phyloP scores from a whole-genome alignment of 2,888 invertebrate species.

The Antheraea assamensis region DNA sequence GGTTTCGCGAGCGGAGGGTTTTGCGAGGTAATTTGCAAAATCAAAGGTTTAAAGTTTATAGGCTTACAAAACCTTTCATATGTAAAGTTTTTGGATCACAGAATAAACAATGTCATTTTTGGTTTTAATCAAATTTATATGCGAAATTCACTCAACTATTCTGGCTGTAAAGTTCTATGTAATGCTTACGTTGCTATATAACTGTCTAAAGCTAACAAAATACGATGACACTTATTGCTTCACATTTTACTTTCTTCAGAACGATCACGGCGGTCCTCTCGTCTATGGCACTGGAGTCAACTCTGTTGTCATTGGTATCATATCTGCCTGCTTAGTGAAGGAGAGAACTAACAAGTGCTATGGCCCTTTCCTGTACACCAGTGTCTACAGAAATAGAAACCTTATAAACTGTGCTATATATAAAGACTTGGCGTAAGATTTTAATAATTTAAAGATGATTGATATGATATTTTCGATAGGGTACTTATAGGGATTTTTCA shows the following conservation, averaged over 20 bases:
- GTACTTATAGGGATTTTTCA: constrained; percentile 2
- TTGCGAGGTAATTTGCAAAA: constrained; percentile 53
- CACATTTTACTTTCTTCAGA: constrained; percentile 40
- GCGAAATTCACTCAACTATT: too few species aligned
- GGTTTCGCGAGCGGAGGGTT: constrained; percentile 54
- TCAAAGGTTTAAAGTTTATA: neutral
- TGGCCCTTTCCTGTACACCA: constrained; percentile 65
- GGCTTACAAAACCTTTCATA: too few species aligned
- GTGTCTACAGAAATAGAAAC: constrained; percentile 55
- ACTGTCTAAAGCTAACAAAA: too few species aligned
- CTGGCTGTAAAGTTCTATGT: too few species aligned
- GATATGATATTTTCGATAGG: neutral
- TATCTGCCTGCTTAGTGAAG: constrained; percentile 62
- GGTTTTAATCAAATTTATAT: too few species aligned
- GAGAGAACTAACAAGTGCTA: constrained; percentile 60
- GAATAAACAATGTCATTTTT: too few species aligned
- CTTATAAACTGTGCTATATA: constrained; percentile 62
- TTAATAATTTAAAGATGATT: constrained; percentile 12
- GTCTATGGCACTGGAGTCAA: constrained; percentile 45
- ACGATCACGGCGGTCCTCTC: constrained; percentile 65
- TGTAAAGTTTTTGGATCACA: too few species aligned
- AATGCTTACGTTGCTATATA: too few species aligned
- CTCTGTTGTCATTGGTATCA: constrained; percentile 57
- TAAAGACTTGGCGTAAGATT: constrained; percentile 51
- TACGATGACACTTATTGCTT: too few species aligned